Conservation (phyloP, 1,140 invertebrate species). For the Drosophila tani region DNA sequence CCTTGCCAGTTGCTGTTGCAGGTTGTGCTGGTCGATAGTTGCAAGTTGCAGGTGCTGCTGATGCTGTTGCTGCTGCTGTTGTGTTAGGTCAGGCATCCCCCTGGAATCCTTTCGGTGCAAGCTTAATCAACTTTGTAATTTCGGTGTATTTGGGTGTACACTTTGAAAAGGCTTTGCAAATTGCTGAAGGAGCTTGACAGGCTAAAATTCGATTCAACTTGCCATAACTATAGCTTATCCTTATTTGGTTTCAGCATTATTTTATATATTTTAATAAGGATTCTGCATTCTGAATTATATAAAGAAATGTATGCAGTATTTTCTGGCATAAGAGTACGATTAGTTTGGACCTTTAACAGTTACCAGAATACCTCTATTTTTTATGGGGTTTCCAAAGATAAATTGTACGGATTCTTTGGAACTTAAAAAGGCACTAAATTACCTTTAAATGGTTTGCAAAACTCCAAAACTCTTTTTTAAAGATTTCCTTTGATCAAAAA, state of each 20-base stretch:
- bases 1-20: slow-evolving; percentile 37
- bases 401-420: no score
- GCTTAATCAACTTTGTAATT: slow-evolving; percentile 60
- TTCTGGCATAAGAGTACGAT: no score
- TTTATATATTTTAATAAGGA: no score
- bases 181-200: background rate
- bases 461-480: background rate
- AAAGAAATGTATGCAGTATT: no score
- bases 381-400: no score
- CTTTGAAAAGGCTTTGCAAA: background rate
- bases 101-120: slow-evolving; percentile 19
- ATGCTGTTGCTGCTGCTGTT: slow-evolving; percentile 33
- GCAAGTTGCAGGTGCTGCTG: slow-evolving; percentile 29
- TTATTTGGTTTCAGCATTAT: no score
- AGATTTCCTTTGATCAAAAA: background rate
- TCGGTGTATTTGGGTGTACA: slow-evolving; percentile 12
- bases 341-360: no score
- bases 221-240: no score
- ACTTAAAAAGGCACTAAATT: background rate
- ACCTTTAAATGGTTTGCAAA: background rate
- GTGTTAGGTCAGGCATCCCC: slow-evolving; percentile 43
- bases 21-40: slow-evolving; percentile 32
- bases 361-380: no score
- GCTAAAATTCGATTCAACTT: background rate
- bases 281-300: no score